Conservation (phyloP, 2,888 invertebrate genomes). For the Leucania comma region DNA sequence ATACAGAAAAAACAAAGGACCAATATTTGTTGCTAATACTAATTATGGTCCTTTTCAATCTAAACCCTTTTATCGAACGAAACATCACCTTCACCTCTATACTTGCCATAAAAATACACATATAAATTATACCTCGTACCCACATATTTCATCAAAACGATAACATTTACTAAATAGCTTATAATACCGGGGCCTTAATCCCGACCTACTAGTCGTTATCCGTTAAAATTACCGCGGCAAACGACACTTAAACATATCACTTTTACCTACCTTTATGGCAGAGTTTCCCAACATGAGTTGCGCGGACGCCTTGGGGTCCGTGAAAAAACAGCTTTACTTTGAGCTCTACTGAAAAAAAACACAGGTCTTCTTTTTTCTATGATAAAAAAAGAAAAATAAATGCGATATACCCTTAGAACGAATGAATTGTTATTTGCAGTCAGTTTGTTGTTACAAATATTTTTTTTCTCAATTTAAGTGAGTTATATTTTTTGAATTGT, state of each 20-base stretch:
- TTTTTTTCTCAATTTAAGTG: no score
- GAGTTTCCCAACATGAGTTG: neutral
- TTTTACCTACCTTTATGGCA: neutral
- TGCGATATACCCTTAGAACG: no score
- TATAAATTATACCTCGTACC: conserved; percentile 7
- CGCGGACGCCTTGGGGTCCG: no score
- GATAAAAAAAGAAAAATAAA: no score
- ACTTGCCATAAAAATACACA: conserved; percentile 11
- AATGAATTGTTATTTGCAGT: no score
- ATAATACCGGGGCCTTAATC: conserved; percentile 32
- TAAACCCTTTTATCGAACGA: neutral
- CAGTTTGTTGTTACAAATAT: no score
- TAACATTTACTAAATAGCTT: conserved; percentile 46
- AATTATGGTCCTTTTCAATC: neutral
- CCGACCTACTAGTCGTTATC: conserved; percentile 42
- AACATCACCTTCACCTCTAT: neutral
- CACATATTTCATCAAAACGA: conserved; percentile 35
- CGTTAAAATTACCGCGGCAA: conserved; percentile 40
- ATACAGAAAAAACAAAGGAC: no score
- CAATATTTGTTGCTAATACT: no score
- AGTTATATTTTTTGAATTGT: no score
- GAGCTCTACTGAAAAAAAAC: no score
- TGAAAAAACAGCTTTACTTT: no score
- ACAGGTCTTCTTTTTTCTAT: no score
- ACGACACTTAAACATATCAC: conserved; percentile 41